These are phyloP conservation scores for Pollimyrus isidori DNA, from an alignment of 2,113 vertebrate genomes.

Conservation along the genomic window DNA sequence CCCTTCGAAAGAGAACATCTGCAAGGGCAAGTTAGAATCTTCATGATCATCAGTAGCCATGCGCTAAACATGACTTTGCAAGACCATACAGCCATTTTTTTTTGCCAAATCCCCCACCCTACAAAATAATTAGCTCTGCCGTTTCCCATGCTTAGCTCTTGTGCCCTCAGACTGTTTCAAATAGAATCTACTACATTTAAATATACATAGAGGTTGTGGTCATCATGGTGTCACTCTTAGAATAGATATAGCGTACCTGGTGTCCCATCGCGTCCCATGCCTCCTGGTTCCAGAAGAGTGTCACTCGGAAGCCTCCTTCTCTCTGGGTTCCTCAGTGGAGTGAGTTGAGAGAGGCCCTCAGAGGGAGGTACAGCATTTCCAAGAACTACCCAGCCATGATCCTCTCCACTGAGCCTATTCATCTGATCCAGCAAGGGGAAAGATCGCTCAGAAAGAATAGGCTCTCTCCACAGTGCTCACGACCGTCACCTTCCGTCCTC, in stretches of 20 bases:
- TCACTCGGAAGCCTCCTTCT: not conserved
- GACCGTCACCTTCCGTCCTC: constrained; percentile 42
- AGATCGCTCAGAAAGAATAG: not conserved
- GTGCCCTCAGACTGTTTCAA: not conserved
- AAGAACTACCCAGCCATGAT: not conserved
- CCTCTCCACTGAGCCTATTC: not conserved
- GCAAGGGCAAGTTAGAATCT: not conserved
- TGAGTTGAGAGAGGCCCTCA: not conserved
- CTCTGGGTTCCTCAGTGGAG: not conserved
- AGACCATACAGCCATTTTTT: not conserved
- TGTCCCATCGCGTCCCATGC: not conserved
- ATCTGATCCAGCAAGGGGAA: not conserved
- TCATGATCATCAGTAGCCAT: not conserved
- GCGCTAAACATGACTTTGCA: not conserved
- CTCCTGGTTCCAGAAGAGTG: not conserved
- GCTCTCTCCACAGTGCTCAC: not conserved
- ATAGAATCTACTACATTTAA: not conserved
- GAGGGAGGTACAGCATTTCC: not conserved
- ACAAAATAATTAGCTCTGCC: not conserved
- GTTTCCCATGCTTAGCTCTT: not conserved
- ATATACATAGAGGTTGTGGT: not conserved
- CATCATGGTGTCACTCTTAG: not conserved
- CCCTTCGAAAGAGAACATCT: not conserved
- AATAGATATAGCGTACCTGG: not conserved
- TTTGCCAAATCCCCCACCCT: not conserved